Evolutionary conservation across 1,140 invertebrate species (phyloP), one percentile per base, ranked within the genome.

Genomic region (Ctenoplectra terminalis): DNA sequence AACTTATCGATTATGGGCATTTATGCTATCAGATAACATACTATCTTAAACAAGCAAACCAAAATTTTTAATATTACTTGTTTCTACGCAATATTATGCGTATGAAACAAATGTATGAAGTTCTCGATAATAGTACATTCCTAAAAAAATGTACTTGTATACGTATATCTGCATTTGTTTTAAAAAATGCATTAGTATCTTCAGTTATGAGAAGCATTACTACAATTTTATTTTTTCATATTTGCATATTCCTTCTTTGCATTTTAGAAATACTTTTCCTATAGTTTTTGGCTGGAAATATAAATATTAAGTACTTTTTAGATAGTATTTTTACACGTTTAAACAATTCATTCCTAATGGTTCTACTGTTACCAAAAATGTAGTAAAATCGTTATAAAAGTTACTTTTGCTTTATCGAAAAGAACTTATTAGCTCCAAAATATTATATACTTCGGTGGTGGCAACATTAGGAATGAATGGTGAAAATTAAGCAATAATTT

Each of bases 1-100:
- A 60, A 70, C 56, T 73, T 74, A 34, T 46, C 40, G 9, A 70
- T 78, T 37, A 37, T 26, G 77, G 69, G 77, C 77, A 80, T 64
- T 80, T 80, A 64, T 31, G 23, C 13, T 26, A 31, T 31, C 1
- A 23, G 8, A 63, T 37, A 43, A 72, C 1, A 72, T 60, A 23
- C 9, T 50, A 31, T 34, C 37, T n/a, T 37, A n/a, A 50, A 43
- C 13, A 34, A 37, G 46, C 1, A 7, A 34, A 63, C 23, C 9
- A 11, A 37, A 13, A 46, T 40, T n/a, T 71, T 26, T 11, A 48
- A 50, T 7, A 63, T 37, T 40, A 20, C 15, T 66, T 58, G 23
- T 5, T 40, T 52, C n/a, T 23, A 50, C 67, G n/a, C 31, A 75
- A 81, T 81, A 75, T 50, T 48, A 23, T 3, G 8, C 37, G 29